Base-by-base conservation (phyloP, 2,797 vertebrate species). In the Denticeps clupeoides region DNA sequence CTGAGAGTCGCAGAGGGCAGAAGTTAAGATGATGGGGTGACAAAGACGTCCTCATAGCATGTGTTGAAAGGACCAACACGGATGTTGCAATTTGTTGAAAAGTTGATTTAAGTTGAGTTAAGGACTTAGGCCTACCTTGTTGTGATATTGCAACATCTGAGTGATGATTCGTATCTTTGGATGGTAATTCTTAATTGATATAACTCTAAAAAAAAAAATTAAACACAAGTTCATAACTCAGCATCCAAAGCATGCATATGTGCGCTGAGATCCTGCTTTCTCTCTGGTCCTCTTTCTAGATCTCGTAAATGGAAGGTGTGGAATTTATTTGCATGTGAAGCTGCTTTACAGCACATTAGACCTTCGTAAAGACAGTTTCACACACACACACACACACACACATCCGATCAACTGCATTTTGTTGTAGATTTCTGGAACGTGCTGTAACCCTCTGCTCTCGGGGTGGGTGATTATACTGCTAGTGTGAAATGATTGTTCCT, bases 91-190 rank as follows among this genome's bases (percentile, higher is more conserved):
- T n/a, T n/a, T n/a, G n/a, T n/a, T n/a, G n/a, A n/a, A n/a, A n/a
- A n/a, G n/a, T n/a, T n/a, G n/a, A n/a, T n/a, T n/a, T n/a, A n/a
- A n/a, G n/a, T 18, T 38, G 9, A 3, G 22, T 9, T 21, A 25
- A 23, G 4, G 11, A 2, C 1, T 12, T 7, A 42, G 18, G 33
- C 23, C 74, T 82, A 99, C 95, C 93, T 99, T 99, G 64, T 99
- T 99, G 79, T 97, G 95, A 78, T 98, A 99, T 67, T 98, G 93
- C 65, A 98, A 78, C 94, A 99, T 99, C 74, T 99, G 95, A 67
- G 95, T 99, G 51, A 99, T 99, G 70, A 99, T 97, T 83, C 94
- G 83, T 77, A 99, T 98, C 82, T 95, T 98, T 53, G 95, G 95
- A 62, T 95, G 90, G 63, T 97, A 99, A 75, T 99, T 99, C 80